Evolutionary conservation across 2,113 vertebrate genomes (phyloP).

Genomic region (Girardinichthys multiradiatus): DNA sequence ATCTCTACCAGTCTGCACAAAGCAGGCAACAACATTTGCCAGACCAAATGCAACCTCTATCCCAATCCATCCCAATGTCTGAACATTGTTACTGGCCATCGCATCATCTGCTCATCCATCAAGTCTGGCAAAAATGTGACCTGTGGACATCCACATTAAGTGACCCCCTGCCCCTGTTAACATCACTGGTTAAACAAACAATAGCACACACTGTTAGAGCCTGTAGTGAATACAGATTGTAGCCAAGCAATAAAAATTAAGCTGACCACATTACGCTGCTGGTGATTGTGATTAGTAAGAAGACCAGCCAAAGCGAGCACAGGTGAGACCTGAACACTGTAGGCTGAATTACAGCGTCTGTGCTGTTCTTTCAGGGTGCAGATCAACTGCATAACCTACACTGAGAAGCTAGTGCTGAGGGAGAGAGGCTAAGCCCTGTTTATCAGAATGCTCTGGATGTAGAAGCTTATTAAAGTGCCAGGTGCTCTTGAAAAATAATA

Average conservation of each 20-base stretch:
- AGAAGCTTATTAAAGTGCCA: constrained; percentile 74
- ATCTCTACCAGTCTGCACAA: constrained; percentile 30
- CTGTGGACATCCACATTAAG: constrained; percentile 18
- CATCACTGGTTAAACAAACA: constrained; percentile 40
- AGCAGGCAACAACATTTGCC: constrained; percentile 24
- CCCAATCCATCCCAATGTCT: constrained; percentile 28
- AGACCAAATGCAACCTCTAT: constrained; percentile 34
- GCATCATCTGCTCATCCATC: constrained; percentile 12
- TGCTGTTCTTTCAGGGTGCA: constrained; percentile 40
- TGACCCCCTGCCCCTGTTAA: constrained; percentile 32
- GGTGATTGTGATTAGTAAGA: constrained; percentile 55
- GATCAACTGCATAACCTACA: constrained; percentile 45
- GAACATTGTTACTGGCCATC: neutral
- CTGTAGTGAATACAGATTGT: constrained; percentile 28
- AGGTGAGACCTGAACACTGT: constrained; percentile 37
- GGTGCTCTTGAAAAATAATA: constrained; percentile 70
- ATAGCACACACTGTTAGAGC: constrained; percentile 11
- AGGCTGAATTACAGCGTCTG: constrained; percentile 51
- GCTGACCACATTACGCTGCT: constrained; percentile 44
- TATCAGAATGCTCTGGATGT: constrained; percentile 72
- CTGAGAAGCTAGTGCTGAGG: constrained; percentile 49
- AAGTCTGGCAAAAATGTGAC: constrained; percentile 4
- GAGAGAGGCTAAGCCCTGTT: constrained; percentile 63
- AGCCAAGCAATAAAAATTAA: constrained; percentile 42
- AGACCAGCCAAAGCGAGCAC: constrained; percentile 30